Base-by-base conservation (phyloP, 23 tunicate species). In the Styela clava region DNA sequence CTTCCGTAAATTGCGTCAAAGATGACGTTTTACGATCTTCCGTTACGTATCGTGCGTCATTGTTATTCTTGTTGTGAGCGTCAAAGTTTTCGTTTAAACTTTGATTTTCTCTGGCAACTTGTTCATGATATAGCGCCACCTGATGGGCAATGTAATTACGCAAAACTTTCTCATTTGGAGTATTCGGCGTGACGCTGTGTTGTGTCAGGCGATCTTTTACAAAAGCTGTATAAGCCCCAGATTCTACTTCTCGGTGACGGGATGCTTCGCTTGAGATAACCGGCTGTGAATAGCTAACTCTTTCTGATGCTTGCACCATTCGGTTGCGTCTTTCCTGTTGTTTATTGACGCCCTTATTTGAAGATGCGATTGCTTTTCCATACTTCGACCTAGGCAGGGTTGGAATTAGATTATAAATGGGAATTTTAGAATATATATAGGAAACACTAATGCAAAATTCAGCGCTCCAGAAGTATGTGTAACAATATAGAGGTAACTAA, bases 81-180 rank as follows among this genome's bases (percentile, higher is more conserved):
- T 31, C 78, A 30, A 16, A 22, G 77, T 34, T 71, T 35, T 71
- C 35, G 35, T 71, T 33, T 24, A 76, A 44, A 2, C 81, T 76
- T 25, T 64, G 52, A 27, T 76, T 76, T 76, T 76, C 81, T 24
- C 81, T 21, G 29, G 24, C 81, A 27, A 76, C 44, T 56, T 76
- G 81, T 56, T 76, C 81, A 31, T 76, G 81, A 52, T 76, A 76
- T 18, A 76, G 31, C 67, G 81, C 81, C 65, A 76, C 81, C 31
- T 76, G 81, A 24, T 52, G 52, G 16, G 81, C 81, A 26, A 76
- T 44, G 24, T 76, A 56, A 24, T 24, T 76, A 35, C 64, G n/a
- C 31, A 76, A 24, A 20, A 27, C 65, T 52, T 44, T 28, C 2
- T 76, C 81, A 16, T 52, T 44, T 35, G 81, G 65, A 7, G 64